Evolutionary conservation across 2,113 vertebrate genomes (phyloP).

Genomic region (Tenebrosternarchus preto): DNA sequence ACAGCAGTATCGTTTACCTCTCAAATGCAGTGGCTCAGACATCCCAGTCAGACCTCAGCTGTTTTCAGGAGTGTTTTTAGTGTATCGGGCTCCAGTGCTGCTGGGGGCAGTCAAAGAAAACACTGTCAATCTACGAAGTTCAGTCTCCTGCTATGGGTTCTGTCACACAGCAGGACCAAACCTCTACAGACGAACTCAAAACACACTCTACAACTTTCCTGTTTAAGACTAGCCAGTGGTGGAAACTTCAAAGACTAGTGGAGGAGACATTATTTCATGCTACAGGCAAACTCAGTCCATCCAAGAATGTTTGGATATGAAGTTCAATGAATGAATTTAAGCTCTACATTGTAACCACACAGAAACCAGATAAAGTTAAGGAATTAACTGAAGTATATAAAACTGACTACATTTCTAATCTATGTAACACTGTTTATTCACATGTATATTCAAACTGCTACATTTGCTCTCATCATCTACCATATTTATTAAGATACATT

Average conservation of each 20-base stretch:
- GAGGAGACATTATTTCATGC: constrained; percentile 47
- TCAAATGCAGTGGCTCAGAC: constrained; percentile 46
- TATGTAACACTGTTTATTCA: no score
- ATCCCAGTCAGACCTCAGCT: constrained; percentile 36
- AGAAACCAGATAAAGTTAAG: no score
- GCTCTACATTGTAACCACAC: no score
- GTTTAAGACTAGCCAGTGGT: not conserved
- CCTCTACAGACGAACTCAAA: constrained; percentile 66
- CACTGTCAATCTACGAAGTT: constrained; percentile 61
- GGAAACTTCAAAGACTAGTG: not conserved
- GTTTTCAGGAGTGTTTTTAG: constrained; percentile 24
- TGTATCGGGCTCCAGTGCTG: constrained; percentile 57
- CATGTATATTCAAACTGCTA: no score
- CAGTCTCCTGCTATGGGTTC: constrained; percentile 56
- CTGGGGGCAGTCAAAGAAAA: constrained; percentile 65
- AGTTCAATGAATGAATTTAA: no score
- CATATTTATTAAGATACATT: no score
- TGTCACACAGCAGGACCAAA: not conserved
- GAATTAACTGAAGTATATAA: no score
- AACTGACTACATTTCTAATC: no score
- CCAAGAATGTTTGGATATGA: no score
- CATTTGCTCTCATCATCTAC: no score
- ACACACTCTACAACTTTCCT: constrained; percentile 42
- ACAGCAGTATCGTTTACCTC: constrained; percentile 47
- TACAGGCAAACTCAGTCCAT: no score